Conservation (phyloP, 2,113 vertebrate genomes). For the Symphodus melops region DNA sequence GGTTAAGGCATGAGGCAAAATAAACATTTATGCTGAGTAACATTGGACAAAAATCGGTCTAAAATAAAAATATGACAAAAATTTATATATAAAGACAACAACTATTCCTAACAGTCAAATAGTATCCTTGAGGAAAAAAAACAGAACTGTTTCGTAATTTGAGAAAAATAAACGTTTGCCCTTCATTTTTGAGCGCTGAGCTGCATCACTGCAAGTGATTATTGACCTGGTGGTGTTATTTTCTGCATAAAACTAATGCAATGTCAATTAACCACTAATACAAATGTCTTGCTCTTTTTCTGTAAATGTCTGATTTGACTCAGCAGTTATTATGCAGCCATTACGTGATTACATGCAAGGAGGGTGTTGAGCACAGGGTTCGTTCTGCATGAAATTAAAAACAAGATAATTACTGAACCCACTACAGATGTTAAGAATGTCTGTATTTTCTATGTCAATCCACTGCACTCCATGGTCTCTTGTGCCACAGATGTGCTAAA, state of each 20-base stretch:
- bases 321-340: conserved; percentile 71
- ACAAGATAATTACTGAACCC: conserved; percentile 52
- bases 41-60: background rate
- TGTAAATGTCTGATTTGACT: conserved; percentile 79
- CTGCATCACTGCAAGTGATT: conserved; percentile 62
- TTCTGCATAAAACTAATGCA: conserved; percentile 84
- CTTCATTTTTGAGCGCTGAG: conserved; percentile 45
- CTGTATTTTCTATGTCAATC: background rate
- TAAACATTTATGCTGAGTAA: background rate
- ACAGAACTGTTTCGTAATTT: conserved; percentile 54
- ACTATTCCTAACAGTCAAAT: conserved; percentile 30
- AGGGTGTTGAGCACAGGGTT: conserved; percentile 61
- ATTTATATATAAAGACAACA: conserved; percentile 38
- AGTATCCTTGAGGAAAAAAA: conserved; percentile 18
- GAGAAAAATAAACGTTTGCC: conserved; percentile 42
- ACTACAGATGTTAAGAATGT: conserved; percentile 32
- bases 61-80: conserved; percentile 19
- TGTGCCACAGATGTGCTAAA: background rate
- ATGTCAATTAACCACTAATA: conserved; percentile 86
- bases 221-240: conserved; percentile 68
- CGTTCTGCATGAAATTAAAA: conserved; percentile 72
- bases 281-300: conserved; percentile 76
- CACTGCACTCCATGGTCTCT: background rate
- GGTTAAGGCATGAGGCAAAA: no score
- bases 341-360: conserved; percentile 58